phyloP scores from a whole-genome alignment of 1,140 invertebrate genomes.

The Glossosoma conforme region DNA sequence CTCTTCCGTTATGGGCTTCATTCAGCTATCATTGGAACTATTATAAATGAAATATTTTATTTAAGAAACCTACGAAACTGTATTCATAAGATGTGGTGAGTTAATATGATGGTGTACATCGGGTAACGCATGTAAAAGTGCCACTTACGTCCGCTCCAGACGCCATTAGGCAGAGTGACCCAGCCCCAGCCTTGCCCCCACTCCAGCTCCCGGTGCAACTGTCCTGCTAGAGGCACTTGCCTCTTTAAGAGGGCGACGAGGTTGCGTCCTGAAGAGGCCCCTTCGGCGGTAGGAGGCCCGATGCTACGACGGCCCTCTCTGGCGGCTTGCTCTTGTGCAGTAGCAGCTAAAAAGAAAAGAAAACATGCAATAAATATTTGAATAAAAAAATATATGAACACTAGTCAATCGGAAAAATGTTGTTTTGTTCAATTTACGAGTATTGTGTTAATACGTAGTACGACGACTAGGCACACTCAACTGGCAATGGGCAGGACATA shows the following conservation, averaged over 20 bases:
- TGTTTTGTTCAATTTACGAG: no score
- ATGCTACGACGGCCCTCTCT: conserved; percentile 36
- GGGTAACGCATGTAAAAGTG: not conserved
- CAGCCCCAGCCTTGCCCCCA: conserved; percentile 58
- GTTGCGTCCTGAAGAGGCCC: conserved; percentile 41
- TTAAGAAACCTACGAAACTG: no score
- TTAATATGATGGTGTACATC: no score
- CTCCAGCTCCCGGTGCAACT: conserved; percentile 45
- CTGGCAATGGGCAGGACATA: no score
- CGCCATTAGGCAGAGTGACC: conserved; percentile 56
- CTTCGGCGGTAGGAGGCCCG: conserved; percentile 35
- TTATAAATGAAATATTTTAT: no score
- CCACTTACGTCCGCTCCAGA: conserved; percentile 54
- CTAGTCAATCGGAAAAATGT: no score
- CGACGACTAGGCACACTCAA: no score
- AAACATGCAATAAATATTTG: conserved; percentile 1
- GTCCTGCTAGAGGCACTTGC: conserved; percentile 47
- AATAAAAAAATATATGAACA: no score
- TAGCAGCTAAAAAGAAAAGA: conserved; percentile 41
- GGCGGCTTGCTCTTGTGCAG: conserved; percentile 48
- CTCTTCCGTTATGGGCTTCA: no score
- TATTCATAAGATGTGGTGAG: no score
- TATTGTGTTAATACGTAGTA: no score
- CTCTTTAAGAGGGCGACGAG: conserved; percentile 47
- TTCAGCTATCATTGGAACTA: conserved; percentile 1